Evolutionary conservation across 1,140 invertebrate genomes (phyloP).

Genomic region (Bradysia coprophila): DNA sequence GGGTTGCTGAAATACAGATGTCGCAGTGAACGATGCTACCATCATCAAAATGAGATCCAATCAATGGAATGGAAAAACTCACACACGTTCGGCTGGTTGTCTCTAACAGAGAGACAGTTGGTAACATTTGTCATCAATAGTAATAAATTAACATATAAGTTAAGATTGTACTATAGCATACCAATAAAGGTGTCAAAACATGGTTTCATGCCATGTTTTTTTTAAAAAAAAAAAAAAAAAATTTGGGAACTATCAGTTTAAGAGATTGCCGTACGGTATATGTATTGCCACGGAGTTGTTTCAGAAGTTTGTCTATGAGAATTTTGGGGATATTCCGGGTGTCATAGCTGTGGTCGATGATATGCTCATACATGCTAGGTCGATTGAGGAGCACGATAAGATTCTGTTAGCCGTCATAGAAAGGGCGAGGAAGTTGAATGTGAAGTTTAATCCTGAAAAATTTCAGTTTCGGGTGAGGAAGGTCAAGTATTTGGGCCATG

Average conservation of each 20-base stretch:
- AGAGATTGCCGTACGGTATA: slow-evolving; percentile 1
- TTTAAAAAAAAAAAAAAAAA: too few species aligned
- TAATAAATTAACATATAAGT: too few species aligned
- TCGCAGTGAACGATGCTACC: slow-evolving; percentile 11
- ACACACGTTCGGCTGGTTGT: too few species aligned
- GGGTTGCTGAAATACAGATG: too few species aligned
- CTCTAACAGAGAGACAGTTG: too few species aligned
- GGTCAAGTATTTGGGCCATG: slow-evolving; percentile 1
- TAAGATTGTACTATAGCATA: too few species aligned
- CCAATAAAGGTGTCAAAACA: too few species aligned
- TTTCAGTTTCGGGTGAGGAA: slow-evolving; percentile 2
- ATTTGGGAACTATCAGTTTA: neutral
- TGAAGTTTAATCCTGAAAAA: slow-evolving; percentile 4
- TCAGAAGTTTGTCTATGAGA: slow-evolving; percentile 4
- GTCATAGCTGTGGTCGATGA: slow-evolving; percentile 7
- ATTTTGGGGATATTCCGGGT: slow-evolving; percentile 2
- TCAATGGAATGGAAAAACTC: too few species aligned
- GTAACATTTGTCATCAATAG: too few species aligned
- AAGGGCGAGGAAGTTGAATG: slow-evolving; percentile 1
- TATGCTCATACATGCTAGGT: slow-evolving; percentile 6
- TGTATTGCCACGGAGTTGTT: slow-evolving; percentile 4
- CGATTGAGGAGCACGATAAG: slow-evolving; percentile 6
- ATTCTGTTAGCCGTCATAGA: slow-evolving; percentile 5
- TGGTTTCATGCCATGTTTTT: too few species aligned
- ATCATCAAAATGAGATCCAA: too few species aligned